Conservation (phyloP, 2,797 vertebrate species). For the Dromococcyx pavoninus region DNA sequence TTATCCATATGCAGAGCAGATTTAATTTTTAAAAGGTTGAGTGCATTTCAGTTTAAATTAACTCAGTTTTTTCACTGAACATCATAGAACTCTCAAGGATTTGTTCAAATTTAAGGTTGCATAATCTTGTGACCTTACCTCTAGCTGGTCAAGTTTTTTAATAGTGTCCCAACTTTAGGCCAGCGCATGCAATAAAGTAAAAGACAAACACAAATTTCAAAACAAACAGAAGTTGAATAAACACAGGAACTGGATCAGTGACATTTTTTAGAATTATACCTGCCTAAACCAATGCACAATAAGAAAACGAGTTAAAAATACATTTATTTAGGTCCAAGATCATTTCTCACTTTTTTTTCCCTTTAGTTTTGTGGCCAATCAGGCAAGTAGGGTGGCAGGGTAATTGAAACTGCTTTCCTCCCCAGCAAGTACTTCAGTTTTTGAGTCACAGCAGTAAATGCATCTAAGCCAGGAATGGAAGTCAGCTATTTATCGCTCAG, state of each 20-base stretch:
- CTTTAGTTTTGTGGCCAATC: background rate
- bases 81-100: slow-evolving; percentile 4
- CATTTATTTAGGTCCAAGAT: background rate
- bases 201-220: background rate
- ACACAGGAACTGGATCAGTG: background rate
- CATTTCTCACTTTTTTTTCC: background rate
- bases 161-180: background rate
- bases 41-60: slow-evolving; percentile 35
- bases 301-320: background rate
- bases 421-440: background rate
- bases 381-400: background rate
- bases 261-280: background rate
- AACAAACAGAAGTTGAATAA: background rate
- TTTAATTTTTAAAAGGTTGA: slow-evolving; percentile 47
- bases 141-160: background rate
- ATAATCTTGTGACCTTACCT: background rate
- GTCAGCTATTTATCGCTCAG: background rate
- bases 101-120: slow-evolving; percentile 13
- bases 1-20: slow-evolving; percentile 19
- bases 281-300: background rate
- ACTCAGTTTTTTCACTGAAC: slow-evolving; percentile 16
- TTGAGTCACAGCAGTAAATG: background rate
- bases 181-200: background rate
- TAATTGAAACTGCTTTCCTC: background rate
- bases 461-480: background rate